phyloP scores from a whole-genome alignment of 2,888 invertebrate genomes.

The Melanophora roralis region DNA sequence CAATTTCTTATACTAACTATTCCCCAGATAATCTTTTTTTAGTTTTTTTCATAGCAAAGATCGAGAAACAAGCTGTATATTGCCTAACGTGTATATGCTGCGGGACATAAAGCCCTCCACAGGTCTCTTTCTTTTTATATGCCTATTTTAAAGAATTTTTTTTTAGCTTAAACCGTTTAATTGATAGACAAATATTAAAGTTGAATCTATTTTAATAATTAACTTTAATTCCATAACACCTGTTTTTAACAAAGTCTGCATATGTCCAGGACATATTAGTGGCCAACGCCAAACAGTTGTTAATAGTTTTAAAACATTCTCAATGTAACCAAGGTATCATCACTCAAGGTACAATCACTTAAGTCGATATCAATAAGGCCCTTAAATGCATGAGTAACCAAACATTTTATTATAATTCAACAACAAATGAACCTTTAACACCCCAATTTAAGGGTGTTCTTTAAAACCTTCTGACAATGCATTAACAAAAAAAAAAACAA shows the following conservation, averaged over 20 bases:
- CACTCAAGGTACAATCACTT: background rate
- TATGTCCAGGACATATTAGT: background rate
- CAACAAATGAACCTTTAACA: slow-evolving; percentile 30
- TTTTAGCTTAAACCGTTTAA: too few species aligned
- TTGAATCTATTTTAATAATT: too few species aligned
- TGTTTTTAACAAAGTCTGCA: background rate
- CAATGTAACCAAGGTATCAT: slow-evolving; percentile 45
- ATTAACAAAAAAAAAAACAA: background rate
- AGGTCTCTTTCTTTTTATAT: too few species aligned
- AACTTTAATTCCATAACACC: background rate
- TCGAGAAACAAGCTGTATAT: too few species aligned
- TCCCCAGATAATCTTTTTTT: too few species aligned
- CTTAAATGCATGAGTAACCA: slow-evolving; percentile 24
- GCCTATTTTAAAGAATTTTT: too few species aligned
- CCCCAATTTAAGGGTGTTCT: slow-evolving; percentile 12
- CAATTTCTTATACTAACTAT: too few species aligned
- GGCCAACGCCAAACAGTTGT: slow-evolving; percentile 44
- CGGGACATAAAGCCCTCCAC: too few species aligned
- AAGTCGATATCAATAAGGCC: background rate
- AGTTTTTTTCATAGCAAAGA: too few species aligned
- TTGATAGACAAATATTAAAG: too few species aligned
- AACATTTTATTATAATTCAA: background rate
- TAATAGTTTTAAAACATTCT: slow-evolving; percentile 51
- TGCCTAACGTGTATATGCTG: too few species aligned
- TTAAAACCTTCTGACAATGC: background rate